Base-by-base conservation (phyloP, 64 coral and sea anemone species). In the Montipora efflorescens region DNA sequence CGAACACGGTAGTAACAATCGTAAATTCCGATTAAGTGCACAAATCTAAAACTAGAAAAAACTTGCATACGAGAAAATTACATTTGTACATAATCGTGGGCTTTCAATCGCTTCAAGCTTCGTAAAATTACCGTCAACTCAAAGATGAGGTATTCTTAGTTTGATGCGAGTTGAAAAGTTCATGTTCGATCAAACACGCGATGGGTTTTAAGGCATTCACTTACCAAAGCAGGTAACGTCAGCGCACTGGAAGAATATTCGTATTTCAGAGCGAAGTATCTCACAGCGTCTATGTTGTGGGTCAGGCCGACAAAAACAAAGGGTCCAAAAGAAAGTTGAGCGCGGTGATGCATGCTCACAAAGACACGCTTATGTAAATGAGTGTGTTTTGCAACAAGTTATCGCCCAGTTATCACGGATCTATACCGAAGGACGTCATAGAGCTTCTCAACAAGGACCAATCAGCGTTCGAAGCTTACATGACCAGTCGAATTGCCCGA, bases 321-420 rank as follows among this genome's bases (percentile, higher is more conserved):
- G 7, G 82, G 81, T 67, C 44, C 5, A 84, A 46, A 18, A 58
- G 64, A 84, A 84, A 84, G 13, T 51, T 51, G 70, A 2, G 44
- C 66, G 47, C 9, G 53, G 53, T 57, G 7, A 70, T 86, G 43
- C 82, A 86, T 51, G 66, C 82, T 72, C 45, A 71, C 66, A 71
- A 71, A 86, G 66, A 82, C 52, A 46, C 61, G 45, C 21, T 71
- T 86, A 86, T 86, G 82, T 64, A 71, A 86, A 57, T 57, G 47
- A 44, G 49, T 8, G 82, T 22, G 47, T 85, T 84, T 48, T 71
- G 66, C 82, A 43, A 86, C 82, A 86, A 86, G n/a, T 72, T 71
- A 67, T 67, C 28, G 11, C 44, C 59, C 14, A 64, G 61, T 64
- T 64, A 22, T 59, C 79, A 61, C 11, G n/a, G 8, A 20, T 28